Percentiles rank a stretch among this genome's conserved stretches.
phyloP scores from a whole-genome alignment of 2,113 vertebrate genomes.

The Ciconia boyciana region DNA sequence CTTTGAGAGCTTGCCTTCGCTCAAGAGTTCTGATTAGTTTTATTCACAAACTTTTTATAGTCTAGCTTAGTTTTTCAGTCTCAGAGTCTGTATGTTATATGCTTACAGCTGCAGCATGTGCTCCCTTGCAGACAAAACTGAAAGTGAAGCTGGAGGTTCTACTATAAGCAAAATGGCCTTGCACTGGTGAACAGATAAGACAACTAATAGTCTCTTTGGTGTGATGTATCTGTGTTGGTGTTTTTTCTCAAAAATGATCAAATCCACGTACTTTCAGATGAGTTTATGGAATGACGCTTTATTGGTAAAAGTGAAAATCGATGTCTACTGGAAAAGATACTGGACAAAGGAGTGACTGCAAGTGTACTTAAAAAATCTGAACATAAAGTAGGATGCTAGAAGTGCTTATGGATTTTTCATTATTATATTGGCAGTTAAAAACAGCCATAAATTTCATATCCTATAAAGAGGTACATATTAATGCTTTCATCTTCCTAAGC shows the following conservation, averaged over 20 bases:
- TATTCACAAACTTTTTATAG: not conserved
- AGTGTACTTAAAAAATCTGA: not conserved
- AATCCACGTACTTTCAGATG: not conserved
- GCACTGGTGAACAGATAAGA: not conserved
- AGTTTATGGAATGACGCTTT: not conserved
- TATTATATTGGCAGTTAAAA: not conserved
- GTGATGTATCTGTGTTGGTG: fast-evolving
- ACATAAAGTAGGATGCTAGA: not conserved
- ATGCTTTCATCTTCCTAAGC: not conserved
- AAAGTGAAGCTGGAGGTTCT: not conserved
- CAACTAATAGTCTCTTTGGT: not conserved
- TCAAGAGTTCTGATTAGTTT: not conserved
- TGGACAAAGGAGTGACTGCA: not conserved
- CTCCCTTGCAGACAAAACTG: not conserved
- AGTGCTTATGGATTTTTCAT: not conserved
- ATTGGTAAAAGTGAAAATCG: not conserved
- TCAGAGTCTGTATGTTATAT: not conserved
- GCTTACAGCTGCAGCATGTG: not conserved
- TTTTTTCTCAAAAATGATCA: not conserved
- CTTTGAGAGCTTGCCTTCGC: not conserved
- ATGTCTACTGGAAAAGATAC: not conserved
- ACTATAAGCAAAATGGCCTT: not conserved
- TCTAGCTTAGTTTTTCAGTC: not conserved
- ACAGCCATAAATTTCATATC: not conserved
- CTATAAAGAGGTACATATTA: not conserved